Base-by-base conservation (phyloP, 2,797 vertebrate species). In the Remorina albescens region DNA sequence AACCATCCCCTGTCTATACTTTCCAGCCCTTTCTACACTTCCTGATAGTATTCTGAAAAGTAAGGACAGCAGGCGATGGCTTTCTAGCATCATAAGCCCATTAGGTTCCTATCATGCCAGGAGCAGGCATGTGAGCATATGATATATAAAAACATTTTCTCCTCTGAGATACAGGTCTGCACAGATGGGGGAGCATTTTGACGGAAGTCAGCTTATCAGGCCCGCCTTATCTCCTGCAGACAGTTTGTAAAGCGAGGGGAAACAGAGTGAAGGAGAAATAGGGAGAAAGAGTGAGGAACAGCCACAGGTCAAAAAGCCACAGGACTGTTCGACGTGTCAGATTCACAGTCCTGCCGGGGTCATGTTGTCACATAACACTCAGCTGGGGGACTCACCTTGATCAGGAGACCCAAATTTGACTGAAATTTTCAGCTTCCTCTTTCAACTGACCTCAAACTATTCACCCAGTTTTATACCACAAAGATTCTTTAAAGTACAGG, bases 201-300 rank as follows among this genome's bases (percentile, higher is more conserved):
- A 92, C 71, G 60, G 83, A 87, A 85, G 84, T 85, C 85, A 81
- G 83, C 91, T 93, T 94, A 95, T 95, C 93, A 88, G 85, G 66
- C 8, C 75, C 71, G 75, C 87, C 90, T 94, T 94, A 94, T 95
- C 93, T 91, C 75, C 67, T 76, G 86, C 83, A 89, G 91, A 92
- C 92, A 91, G 92, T 93, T 90, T 90, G 88, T 85, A 89, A 90
- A 91, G 80, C 86, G 28, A 78, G 80, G 80, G 53, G 30, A 64
- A 34, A 71, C 46, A 46, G 59, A 71, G 59, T 44, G 44, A 72
- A 23, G 32, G 41, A 53, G 36, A 82, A 78, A 69, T 19, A 64
- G 54, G 53, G 47, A 71, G 37, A 59, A n/a, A n/a, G 70, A 76
- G 61, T 1, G 56, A 67, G 58, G 66, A 85, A 88, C 58, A 89